A percentile compares a stretch with the other conserved stretches of the same genome.
These are phyloP conservation scores for Bombus haemorrhoidalis DNA, from an alignment of 1,140 invertebrate genomes.

Conservation along the genomic window DNA sequence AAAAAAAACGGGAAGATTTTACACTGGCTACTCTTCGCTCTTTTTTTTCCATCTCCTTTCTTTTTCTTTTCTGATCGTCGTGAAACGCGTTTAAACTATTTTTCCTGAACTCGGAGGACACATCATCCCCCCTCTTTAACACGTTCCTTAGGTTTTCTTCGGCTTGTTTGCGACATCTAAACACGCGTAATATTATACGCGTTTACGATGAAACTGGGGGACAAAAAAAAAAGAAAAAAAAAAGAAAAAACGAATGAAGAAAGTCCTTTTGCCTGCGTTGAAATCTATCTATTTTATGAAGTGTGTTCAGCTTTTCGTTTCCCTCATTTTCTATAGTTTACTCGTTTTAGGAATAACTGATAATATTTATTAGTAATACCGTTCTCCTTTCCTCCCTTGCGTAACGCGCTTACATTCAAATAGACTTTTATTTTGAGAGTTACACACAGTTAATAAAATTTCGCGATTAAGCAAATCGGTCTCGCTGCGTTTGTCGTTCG, in stretches of 20 bases:
- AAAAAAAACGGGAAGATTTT: background rate
- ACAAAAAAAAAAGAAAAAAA: background rate
- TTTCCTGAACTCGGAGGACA: background rate
- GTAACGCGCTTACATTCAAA: constrained; percentile 80
- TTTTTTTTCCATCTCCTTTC: constrained; percentile 26
- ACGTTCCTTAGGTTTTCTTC: constrained; percentile 3
- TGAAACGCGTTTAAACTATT: background rate
- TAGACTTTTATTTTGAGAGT: constrained; percentile 78
- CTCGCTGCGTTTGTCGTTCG: constrained; percentile 51
- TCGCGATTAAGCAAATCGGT: constrained; percentile 57
- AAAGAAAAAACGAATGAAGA: constrained; percentile 40
- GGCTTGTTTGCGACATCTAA: constrained; percentile 22
- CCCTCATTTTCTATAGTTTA: constrained; percentile 6
- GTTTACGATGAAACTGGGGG: constrained; percentile 9
- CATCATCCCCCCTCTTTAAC: background rate
- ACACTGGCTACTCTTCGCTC: constrained; percentile 24
- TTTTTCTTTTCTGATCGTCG: background rate
- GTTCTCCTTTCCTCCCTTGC: constrained; percentile 72
- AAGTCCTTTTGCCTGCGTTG: constrained; percentile 20
- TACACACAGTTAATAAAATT: constrained; percentile 79
- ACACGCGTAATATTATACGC: constrained; percentile 22
- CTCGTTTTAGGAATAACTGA: constrained; percentile 56
- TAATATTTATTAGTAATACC: constrained; percentile 62
- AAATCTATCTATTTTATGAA: constrained; percentile 34
- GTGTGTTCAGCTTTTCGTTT: constrained; percentile 23